Evolutionary conservation across 1,140 invertebrate species (phyloP).

Genomic region (Drosophila subobscura): DNA sequence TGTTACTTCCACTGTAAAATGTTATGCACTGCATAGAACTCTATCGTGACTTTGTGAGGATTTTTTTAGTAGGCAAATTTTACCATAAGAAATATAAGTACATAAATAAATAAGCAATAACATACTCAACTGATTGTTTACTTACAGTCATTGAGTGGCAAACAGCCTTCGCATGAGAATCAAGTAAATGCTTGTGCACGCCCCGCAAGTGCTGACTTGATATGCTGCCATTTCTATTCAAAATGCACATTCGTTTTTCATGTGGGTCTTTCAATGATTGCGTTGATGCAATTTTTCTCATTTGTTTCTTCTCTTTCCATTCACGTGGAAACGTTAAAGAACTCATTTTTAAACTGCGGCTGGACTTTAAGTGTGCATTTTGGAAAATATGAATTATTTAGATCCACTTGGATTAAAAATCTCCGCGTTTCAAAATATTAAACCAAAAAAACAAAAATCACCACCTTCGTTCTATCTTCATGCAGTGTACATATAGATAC

Average conservation of each 20-base stretch:
- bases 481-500: neutral
- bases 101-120: neutral
- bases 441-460: conserved; percentile 5
- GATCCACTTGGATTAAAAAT: neutral
- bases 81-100: too few relatives aligned
- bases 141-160: conserved; percentile 91
- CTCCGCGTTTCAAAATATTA: neutral
- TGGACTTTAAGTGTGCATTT: conserved; percentile 9
- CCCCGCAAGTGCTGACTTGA: conserved; percentile 86
- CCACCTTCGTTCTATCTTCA: conserved; percentile 18
- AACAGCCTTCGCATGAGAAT: conserved; percentile 88
- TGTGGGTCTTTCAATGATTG: conserved; percentile 60
- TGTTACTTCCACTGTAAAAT: too few relatives aligned
- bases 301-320: conserved; percentile 33
- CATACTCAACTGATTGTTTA: conserved; percentile 51
- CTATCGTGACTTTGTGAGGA: too few relatives aligned
- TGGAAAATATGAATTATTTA: conserved; percentile 29
- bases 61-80: too few relatives aligned
- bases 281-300: conserved; percentile 58
- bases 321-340: conserved; percentile 66
- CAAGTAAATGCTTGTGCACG: conserved; percentile 89
- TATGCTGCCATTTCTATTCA: conserved; percentile 80
- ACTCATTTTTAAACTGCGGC: conserved; percentile 54
- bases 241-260: conserved; percentile 58
- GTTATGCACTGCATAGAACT: too few relatives aligned